These are phyloP conservation scores for Gambusia yucatana DNA, from an alignment of 2,797 vertebrate genomes.

Conservation along the genomic window DNA sequence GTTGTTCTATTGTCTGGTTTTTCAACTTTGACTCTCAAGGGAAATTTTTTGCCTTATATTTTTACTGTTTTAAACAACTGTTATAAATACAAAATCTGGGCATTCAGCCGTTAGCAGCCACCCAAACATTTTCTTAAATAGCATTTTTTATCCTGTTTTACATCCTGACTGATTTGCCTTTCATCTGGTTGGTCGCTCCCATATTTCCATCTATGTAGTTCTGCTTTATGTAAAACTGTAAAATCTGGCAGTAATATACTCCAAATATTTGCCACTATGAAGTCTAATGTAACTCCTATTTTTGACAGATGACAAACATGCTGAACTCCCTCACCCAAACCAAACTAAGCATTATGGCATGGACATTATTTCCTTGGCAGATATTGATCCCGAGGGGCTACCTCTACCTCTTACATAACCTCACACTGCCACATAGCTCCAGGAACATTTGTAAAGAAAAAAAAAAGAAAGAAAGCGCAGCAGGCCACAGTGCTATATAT, in stretches of 20 bases:
- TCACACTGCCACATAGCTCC: constrained; percentile 21
- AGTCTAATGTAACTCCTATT: constrained; percentile 41
- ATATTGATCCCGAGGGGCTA: constrained; percentile 45
- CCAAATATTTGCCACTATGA: constrained; percentile 39
- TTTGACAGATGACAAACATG: constrained; percentile 57
- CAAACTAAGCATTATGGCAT: constrained; percentile 34
- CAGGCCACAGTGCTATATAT: constrained; percentile 20
- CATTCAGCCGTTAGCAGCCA: neutral
- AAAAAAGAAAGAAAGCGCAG: constrained; percentile 6
- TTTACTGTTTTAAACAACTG: neutral
- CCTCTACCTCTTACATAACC: constrained; percentile 40
- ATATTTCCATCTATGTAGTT: constrained; percentile 36
- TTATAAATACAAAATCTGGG: neutral
- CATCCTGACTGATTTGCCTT: constrained; percentile 23
- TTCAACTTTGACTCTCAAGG: constrained; percentile 58
- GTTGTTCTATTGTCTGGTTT: constrained; percentile 56
- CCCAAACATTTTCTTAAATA: neutral
- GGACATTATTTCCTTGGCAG: constrained; percentile 50
- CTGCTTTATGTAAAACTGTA: constrained; percentile 29
- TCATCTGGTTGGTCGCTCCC: constrained; percentile 24
- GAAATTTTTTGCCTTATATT: constrained; percentile 52
- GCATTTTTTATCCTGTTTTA: neutral
- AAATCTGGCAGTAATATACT: constrained; percentile 33
- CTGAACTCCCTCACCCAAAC: constrained; percentile 32
- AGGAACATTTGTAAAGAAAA: constrained; percentile 42